These are phyloP conservation scores for Lumbricus terrestris DNA, from an alignment of 2,888 invertebrate genomes.

Conservation along the genomic window DNA sequence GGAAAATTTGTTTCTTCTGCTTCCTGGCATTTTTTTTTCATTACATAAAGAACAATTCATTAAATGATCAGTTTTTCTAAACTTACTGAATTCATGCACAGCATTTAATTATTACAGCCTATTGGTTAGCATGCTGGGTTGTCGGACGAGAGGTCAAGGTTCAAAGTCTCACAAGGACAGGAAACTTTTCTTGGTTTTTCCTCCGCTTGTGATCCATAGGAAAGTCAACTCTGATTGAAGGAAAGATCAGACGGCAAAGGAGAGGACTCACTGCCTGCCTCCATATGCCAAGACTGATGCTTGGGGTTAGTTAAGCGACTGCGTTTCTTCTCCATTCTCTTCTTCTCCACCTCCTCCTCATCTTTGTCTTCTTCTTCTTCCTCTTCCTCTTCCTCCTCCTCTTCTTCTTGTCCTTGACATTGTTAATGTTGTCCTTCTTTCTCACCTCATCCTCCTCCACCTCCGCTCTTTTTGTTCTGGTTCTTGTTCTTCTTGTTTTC, in stretches of 20 bases:
- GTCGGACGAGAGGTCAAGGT: background rate
- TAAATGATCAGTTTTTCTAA: background rate
- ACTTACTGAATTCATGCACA: background rate
- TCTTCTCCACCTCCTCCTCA: too few relatives aligned
- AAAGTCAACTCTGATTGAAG: background rate
- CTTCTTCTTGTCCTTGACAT: background rate
- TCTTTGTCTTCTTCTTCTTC: too few relatives aligned
- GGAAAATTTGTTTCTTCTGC: background rate
- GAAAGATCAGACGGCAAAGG: background rate
- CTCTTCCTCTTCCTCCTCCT: background rate
- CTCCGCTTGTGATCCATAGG: background rate
- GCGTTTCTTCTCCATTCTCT: background rate
- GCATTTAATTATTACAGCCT: background rate
- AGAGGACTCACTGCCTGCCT: background rate
- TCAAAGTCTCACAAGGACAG: background rate
- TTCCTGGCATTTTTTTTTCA: background rate
- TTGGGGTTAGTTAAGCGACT: background rate
- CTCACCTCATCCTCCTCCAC: too few relatives aligned
- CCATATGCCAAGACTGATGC: background rate
- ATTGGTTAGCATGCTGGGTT: background rate
- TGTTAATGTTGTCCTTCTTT: background rate
- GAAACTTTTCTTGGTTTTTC: background rate
- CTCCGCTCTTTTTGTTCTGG: too few relatives aligned
- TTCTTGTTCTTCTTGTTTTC: too few relatives aligned
- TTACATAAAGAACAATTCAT: background rate